Percentiles rank a stretch among this genome's conserved stretches.
These are phyloP conservation scores for Semotilus atromaculatus DNA, from an alignment of 2,797 vertebrate genomes.

Conservation along the genomic window DNA sequence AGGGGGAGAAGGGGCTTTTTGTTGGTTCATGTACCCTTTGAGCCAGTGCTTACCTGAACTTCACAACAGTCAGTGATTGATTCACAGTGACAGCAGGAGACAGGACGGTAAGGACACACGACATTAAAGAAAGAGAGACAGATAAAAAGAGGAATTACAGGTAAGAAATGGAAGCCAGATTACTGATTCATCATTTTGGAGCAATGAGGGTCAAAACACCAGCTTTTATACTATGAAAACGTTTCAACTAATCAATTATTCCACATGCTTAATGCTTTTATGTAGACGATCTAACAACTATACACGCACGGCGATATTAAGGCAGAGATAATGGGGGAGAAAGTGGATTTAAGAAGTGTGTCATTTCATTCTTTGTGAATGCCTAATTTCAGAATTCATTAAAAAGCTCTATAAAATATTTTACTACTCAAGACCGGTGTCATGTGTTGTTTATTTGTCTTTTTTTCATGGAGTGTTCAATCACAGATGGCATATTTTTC, in stretches of 20 bases:
- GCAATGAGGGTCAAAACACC: constrained; percentile 83
- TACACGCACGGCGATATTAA: constrained; percentile 35
- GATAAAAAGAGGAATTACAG: neutral
- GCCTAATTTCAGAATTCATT: constrained; percentile 82
- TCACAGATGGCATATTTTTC: neutral
- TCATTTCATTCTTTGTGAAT: constrained; percentile 68
- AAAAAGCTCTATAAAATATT: constrained; percentile 83
- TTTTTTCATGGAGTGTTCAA: neutral
- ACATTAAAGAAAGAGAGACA: neutral
- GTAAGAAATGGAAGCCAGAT: constrained; percentile 1
- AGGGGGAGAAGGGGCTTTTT: constrained; percentile 12
- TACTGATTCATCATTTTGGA: constrained; percentile 63
- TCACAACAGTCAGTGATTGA: constrained; percentile 4
- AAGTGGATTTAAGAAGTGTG: constrained; percentile 34
- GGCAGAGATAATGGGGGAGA: constrained; percentile 33
- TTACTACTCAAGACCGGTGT: constrained; percentile 72
- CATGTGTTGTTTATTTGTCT: constrained; percentile 21
- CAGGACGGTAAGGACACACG: neutral
- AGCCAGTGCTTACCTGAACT: constrained; percentile 6
- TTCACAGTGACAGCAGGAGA: constrained; percentile 3
- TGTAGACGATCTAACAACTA: constrained; percentile 45
- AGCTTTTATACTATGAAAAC: constrained; percentile 77
- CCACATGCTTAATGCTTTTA: constrained; percentile 48
- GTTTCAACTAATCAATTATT: constrained; percentile 39
- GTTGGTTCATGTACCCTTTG: constrained; percentile 11